Percentiles rank a stretch among this genome's conserved stretches.
Conservation (phyloP, 1,140 invertebrate genomes). For the Zaprionus kolodkinae region DNA sequence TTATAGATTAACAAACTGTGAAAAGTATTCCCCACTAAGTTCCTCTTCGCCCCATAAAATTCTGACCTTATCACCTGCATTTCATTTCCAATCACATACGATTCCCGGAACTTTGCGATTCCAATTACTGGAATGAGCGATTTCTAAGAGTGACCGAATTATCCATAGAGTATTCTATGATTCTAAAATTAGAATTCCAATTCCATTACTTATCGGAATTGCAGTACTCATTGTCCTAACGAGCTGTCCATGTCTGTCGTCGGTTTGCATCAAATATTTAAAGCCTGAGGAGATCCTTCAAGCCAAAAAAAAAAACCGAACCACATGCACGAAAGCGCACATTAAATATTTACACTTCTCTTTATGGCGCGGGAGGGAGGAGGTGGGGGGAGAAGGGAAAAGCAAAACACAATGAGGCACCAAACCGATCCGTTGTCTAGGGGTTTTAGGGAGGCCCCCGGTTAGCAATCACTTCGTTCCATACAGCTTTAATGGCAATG, state of each 20-base stretch:
- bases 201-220: constrained; percentile 14
- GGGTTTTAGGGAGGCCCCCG: constrained; percentile 5
- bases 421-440: background rate
- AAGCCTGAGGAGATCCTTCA: constrained; percentile 12
- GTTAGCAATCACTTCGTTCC: constrained; percentile 75
- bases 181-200: background rate
- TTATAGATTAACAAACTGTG: no score
- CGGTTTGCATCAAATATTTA: constrained; percentile 24
- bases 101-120: background rate
- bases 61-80: background rate
- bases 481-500: constrained; percentile 81
- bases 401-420: background rate
- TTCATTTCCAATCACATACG: no score
- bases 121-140: background rate
- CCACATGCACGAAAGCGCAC: constrained; percentile 80
- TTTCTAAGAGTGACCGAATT: background rate
- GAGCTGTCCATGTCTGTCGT: background rate
- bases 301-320: constrained; percentile 10
- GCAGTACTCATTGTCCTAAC: background rate
- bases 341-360: constrained; percentile 84
- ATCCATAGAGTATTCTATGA: background rate
- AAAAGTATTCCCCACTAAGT: no score
- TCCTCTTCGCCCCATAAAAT: background rate
- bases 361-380: constrained; percentile 65
- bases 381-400: background rate